Evolutionary conservation across 2,888 invertebrate species (phyloP).

Genomic region (Tanypteryx hageni): DNA sequence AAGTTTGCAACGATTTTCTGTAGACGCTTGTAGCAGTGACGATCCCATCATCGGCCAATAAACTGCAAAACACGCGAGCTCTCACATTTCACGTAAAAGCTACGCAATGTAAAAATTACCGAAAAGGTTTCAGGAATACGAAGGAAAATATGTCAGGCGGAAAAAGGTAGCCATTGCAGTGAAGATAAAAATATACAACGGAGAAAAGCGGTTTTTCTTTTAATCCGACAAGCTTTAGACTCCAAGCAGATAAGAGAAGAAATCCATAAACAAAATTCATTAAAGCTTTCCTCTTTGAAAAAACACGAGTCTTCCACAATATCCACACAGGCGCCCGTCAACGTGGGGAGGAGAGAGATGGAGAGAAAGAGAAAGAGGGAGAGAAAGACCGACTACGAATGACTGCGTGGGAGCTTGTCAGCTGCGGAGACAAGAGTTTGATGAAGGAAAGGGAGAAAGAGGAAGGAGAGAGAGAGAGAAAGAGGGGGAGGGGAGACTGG

Average conservation of each 20-base stretch:
- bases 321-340: no score
- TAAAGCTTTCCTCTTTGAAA: constrained; percentile 22
- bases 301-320: no score
- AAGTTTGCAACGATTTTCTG: no score
- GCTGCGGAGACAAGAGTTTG: constrained; percentile 51
- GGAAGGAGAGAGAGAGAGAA: background rate
- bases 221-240: constrained; percentile 42
- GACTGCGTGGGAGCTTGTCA: constrained; percentile 35
- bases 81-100: no score
- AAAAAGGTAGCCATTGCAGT: background rate
- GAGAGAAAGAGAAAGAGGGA: background rate
- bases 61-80: no score
- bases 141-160: background rate
- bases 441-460: constrained; percentile 44
- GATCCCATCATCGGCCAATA: no score
- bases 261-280: constrained; percentile 47
- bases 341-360: background rate
- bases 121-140: background rate
- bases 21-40: no score
- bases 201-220: constrained; percentile 14
- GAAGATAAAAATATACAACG: background rate
- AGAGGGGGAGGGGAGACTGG: background rate
- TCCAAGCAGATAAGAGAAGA: background rate
- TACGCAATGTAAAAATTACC: no score
- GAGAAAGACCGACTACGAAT: background rate